phyloP scores from a whole-genome alignment of 2,797 vertebrate genomes.

The Acanthurus leucopareius region DNA sequence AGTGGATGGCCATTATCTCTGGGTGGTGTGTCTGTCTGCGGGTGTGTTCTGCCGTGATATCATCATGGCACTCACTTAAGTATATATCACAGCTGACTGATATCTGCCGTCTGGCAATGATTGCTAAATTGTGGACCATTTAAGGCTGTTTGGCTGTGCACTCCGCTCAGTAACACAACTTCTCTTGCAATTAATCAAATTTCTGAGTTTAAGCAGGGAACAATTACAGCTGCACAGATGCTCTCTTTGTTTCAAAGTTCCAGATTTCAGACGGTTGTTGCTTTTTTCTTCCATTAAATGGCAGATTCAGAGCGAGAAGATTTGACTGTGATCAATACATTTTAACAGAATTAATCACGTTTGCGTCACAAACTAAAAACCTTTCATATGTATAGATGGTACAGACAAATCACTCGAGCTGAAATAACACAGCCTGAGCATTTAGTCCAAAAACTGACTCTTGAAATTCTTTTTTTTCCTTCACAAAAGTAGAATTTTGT shows the following conservation, averaged over 20 bases:
- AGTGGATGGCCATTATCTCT: constrained; percentile 73
- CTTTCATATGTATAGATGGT: neutral
- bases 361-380: neutral
- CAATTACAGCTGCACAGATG: constrained; percentile 13
- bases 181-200: constrained; percentile 50
- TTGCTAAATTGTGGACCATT: constrained; percentile 69
- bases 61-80: constrained; percentile 72
- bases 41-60: constrained; percentile 65
- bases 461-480: neutral
- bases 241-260: constrained; percentile 18
- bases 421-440: neutral
- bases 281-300: neutral
- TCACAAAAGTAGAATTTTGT: neutral
- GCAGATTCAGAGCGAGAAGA: neutral
- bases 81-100: constrained; percentile 66
- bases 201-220: constrained; percentile 37
- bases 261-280: neutral
- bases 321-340: neutral
- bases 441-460: constrained; percentile 2
- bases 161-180: constrained; percentile 35
- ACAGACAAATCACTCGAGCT: too few relatives aligned
- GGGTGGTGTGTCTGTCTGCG: constrained; percentile 66
- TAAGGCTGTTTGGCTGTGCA: constrained; percentile 45
- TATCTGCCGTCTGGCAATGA: constrained; percentile 64
- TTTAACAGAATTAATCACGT: neutral